These are phyloP conservation scores for Struthio camelus DNA, from an alignment of 2,113 vertebrate species.

Conservation along the genomic window DNA sequence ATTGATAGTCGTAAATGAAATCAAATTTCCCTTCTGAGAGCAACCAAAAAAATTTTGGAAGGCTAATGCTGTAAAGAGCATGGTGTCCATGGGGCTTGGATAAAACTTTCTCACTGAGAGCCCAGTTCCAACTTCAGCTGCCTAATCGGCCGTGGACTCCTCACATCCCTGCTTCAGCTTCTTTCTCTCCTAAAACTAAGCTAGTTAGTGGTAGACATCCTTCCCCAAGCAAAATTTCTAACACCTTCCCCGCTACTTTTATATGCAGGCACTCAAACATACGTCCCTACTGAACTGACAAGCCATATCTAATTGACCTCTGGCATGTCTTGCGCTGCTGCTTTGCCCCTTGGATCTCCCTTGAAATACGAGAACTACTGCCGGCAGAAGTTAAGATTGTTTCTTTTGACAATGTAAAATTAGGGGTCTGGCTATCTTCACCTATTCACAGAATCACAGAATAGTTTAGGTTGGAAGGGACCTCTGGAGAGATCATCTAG, in stretches of 20 bases:
- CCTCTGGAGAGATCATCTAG: too few relatives aligned
- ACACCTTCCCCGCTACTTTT: neutral
- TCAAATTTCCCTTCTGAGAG: neutral
- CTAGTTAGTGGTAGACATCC: neutral
- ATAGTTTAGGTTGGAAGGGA: too few relatives aligned
- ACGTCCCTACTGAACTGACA: neutral
- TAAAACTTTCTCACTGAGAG: neutral
- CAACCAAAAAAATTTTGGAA: neutral
- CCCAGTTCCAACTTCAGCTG: neutral
- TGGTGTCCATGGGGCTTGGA: neutral
- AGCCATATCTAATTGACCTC: neutral
- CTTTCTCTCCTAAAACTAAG: neutral
- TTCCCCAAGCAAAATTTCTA: neutral
- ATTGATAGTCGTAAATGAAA: neutral
- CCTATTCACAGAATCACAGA: too few relatives aligned
- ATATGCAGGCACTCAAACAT: neutral
- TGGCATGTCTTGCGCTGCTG: neutral
- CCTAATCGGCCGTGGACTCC: neutral
- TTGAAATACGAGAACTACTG: neutral
- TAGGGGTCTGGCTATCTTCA: neutral
- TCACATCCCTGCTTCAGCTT: neutral
- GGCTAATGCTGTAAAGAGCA: neutral
- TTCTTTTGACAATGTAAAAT: neutral
- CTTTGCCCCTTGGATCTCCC: neutral
- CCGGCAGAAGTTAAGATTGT: neutral